Conservation (phyloP, 1,140 invertebrate genomes). For the Dendrolimus kikuchii region DNA sequence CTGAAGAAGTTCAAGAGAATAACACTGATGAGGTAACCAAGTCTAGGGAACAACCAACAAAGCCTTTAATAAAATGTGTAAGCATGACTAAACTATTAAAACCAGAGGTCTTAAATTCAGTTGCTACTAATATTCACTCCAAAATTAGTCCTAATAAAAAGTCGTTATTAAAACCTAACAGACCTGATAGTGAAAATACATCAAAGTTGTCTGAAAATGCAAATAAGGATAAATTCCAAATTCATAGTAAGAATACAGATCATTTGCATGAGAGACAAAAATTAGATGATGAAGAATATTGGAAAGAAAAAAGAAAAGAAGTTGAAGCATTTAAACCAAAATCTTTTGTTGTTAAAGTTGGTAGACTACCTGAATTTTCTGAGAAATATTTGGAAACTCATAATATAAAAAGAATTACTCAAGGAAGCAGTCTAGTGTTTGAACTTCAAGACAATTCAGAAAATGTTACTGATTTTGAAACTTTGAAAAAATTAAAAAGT, state of each 20-base stretch:
- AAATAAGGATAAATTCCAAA: slow-evolving; percentile 4
- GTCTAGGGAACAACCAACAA: slow-evolving; percentile 5
- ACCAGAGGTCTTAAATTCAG: slow-evolving; percentile 23
- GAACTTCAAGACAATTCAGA: slow-evolving; percentile 15
- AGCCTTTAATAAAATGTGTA: slow-evolving; percentile 51
- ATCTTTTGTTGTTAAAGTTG: slow-evolving; percentile 34
- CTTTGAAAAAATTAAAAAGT: slow-evolving; percentile 4
- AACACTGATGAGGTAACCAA: neutral
- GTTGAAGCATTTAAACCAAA: slow-evolving; percentile 41
- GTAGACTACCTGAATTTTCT: slow-evolving; percentile 36
- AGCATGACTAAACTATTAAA: slow-evolving; percentile 48
- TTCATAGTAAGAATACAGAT: neutral
- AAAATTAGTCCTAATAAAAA: slow-evolving; percentile 15
- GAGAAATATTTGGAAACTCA: slow-evolving; percentile 27
- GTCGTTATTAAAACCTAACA: neutral
- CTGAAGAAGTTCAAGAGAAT: neutral
- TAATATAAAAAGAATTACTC: slow-evolving; percentile 37
- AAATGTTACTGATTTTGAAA: slow-evolving; percentile 8
- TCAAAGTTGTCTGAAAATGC: slow-evolving; percentile 4
- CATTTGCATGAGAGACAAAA: slow-evolving; percentile 3
- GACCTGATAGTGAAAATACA: neutral
- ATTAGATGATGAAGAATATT: slow-evolving; percentile 25
- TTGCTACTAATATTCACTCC: neutral
- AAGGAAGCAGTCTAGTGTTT: slow-evolving; percentile 25
- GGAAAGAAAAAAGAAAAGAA: slow-evolving; percentile 34